Percentiles rank a stretch among this genome's conserved stretches.
Conservation (phyloP, 1,140 invertebrate species). For the Penaeus chinensis region DNA sequence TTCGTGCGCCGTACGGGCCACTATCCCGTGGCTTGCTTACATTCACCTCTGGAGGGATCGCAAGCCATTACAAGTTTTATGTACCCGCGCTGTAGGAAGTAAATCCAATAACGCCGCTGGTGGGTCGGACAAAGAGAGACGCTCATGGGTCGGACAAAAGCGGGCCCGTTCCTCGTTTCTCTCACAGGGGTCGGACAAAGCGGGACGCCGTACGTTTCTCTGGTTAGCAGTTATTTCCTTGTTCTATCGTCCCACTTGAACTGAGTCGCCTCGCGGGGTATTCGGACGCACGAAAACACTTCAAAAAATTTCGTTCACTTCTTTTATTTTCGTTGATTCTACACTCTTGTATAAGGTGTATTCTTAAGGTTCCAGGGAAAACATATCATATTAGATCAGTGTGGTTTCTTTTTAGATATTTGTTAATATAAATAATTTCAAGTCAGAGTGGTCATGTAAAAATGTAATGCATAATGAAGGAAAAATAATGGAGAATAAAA, state of each 20-base stretch:
- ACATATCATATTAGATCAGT: not conserved
- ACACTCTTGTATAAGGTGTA: constrained; percentile 43
- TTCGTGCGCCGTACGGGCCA: constrained; percentile 43
- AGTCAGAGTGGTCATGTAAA: constrained; percentile 6
- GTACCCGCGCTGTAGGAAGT: constrained; percentile 60
- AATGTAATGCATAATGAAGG: constrained; percentile 54
- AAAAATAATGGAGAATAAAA: constrained; percentile 60
- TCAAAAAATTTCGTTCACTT: constrained; percentile 63
- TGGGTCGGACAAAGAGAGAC: constrained; percentile 63
- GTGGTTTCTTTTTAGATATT: constrained; percentile 9
- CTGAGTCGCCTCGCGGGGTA: constrained; percentile 65
- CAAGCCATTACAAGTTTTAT: constrained; percentile 62
- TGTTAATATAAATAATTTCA: constrained; percentile 12
- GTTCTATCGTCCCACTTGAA: constrained; percentile 65
- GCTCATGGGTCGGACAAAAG: constrained; percentile 64
- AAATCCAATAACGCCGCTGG: constrained; percentile 62
- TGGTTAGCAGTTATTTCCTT: constrained; percentile 65
- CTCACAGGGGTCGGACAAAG: constrained; percentile 64
- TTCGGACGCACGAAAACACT: constrained; percentile 64
- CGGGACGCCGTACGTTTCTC: constrained; percentile 64
- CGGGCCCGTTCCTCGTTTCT: constrained; percentile 64
- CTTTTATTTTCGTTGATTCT: constrained; percentile 63
- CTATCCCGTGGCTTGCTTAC: constrained; percentile 50
- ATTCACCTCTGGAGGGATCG: constrained; percentile 59
- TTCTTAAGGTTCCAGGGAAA: constrained; percentile 40